These are phyloP conservation scores for Anomalospiza imberbis DNA, from an alignment of 2,797 vertebrate species.

Conservation along the genomic window DNA sequence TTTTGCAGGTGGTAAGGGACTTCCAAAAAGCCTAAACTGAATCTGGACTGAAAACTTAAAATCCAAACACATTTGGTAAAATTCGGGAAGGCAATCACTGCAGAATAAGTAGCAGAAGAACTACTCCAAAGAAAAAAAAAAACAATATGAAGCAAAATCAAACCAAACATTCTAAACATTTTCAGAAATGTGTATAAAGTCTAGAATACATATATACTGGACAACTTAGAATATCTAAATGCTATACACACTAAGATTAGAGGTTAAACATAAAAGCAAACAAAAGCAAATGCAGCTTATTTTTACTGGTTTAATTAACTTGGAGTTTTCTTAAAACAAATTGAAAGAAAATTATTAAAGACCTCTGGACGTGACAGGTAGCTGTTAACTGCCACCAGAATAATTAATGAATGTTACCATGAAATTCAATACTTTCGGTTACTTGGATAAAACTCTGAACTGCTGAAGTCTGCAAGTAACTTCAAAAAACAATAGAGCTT, in stretches of 20 bases:
- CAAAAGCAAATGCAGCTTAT: not conserved
- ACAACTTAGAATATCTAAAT: not conserved
- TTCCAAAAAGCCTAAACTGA: not conserved
- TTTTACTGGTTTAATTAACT: not conserved
- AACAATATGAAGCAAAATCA: not conserved
- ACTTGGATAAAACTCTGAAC: not conserved
- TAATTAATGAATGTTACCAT: not conserved
- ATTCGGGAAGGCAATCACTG: not conserved
- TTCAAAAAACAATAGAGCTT: not conserved
- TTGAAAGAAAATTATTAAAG: not conserved
- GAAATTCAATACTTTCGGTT: not conserved
- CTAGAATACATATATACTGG: not conserved
- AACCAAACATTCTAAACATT: not conserved
- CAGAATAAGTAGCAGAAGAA: not conserved
- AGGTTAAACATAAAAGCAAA: not conserved
- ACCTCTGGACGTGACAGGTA: not conserved
- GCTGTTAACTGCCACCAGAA: not conserved
- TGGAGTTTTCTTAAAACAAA: not conserved
- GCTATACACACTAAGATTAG: not conserved
- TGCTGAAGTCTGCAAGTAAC: not conserved
- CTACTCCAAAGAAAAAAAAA: not conserved
- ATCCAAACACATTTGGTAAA: not conserved
- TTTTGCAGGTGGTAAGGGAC: not conserved
- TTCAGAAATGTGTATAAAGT: not conserved
- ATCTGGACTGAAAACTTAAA: not conserved